These are phyloP conservation scores for Melozone crissalis DNA, from an alignment of 2,113 vertebrate genomes.

Conservation along the genomic window DNA sequence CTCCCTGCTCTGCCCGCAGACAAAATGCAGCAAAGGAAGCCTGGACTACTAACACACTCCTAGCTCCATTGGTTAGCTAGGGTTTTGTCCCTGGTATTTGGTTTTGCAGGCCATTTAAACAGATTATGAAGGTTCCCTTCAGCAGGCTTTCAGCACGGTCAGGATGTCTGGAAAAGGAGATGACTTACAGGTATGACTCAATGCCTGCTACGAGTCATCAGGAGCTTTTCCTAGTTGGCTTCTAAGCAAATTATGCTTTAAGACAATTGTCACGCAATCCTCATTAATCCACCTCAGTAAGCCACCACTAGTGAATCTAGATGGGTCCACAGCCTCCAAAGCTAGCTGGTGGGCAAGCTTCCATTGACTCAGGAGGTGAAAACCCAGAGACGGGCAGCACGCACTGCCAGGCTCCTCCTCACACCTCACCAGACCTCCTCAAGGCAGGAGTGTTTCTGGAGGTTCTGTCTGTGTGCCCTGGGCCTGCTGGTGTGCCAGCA, in stretches of 20 bases:
- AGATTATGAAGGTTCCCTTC: not conserved
- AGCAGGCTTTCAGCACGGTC: not conserved
- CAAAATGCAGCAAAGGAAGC: not conserved
- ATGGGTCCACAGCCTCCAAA: not conserved
- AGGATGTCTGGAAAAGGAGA: not conserved
- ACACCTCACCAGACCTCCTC: not conserved
- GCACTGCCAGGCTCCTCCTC: fast-evolving
- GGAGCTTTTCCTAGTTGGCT: not conserved
- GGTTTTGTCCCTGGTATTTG: not conserved
- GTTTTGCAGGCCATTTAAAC: not conserved
- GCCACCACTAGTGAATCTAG: not conserved
- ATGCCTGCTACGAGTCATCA: not conserved
- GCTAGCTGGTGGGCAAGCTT: not conserved
- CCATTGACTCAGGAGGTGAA: not conserved
- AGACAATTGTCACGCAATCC: not conserved
- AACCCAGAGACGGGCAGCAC: fast-evolving
- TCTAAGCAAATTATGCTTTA: not conserved
- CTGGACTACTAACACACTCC: not conserved
- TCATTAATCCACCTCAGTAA: not conserved
- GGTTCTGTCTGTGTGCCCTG: not conserved
- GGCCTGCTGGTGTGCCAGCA: not conserved
- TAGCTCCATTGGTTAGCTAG: not conserved
- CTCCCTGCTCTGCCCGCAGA: not conserved
- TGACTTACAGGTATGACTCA: not conserved
- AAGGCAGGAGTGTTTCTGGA: not conserved